Evolutionary conservation across 2,888 invertebrate species (phyloP), one percentile per base, ranked within the genome.

Genomic region (Corbicula japonica): DNA sequence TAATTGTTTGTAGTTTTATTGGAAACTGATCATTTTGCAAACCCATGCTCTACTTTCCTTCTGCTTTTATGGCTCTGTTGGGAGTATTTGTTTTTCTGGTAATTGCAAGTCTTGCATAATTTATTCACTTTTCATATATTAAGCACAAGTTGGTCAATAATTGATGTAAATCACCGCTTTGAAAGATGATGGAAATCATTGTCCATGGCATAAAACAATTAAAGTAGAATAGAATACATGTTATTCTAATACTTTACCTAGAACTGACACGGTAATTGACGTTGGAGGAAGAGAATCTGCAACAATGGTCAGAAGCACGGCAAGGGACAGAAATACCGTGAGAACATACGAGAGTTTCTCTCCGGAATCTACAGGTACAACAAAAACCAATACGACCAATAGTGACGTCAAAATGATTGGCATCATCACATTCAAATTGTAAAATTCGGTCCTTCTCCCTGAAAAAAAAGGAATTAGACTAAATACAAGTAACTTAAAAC

Each of bases 301-400:
- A 12, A 80, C 61, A 1, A 83, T 35, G 0, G 80, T 76, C 32
- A 83, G 58, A 2, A 83, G 69, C 34, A 83, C 80, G 15, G 83
- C 77, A 8, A 81, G 48, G 1, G 85, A 68, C 50, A 85, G 72
- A 18, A 83, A 62, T 41, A 83, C 80, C 10, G 85, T 85, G 41
- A 85, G 66, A 6, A 76, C 70, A 48, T 76, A 85, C 2, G 34
- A 76, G 46, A 83, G 41, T 75, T 84, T 86, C 78, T 86, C 86
- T 1, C 86, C 83, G 12, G 80, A 86, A 26, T 83, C 77, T 0
- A 82, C 73, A 2, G 86, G 86, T 8, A 86, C 82, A 12, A 84
- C 26, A 65, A 86, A 86, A n/a, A 81, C 81, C 26, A 86, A 23
- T 6, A 52, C 66, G 12, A 79, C 71, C 10, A 85, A 66, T 18